These are phyloP conservation scores for Philotrypesis tridentata DNA, from an alignment of 1,140 invertebrate genomes.

Conservation along the genomic window DNA sequence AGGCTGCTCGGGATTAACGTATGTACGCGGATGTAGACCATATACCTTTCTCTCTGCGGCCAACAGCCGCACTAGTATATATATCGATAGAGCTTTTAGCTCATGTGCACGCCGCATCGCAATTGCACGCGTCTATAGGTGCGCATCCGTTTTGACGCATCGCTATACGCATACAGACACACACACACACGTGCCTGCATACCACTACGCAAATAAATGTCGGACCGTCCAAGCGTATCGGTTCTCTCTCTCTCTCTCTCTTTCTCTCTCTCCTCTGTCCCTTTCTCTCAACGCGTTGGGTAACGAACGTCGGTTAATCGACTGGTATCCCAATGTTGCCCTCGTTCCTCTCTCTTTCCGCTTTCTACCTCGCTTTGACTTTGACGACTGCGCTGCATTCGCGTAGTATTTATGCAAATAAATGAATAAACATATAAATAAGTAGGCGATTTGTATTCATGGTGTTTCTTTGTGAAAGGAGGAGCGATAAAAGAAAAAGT, in stretches of 20 bases:
- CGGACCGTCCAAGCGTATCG: background rate
- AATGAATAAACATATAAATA: no score
- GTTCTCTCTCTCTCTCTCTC: no score
- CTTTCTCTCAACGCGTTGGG: background rate
- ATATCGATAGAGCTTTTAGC: background rate
- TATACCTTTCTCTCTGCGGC: background rate
- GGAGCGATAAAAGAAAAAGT: no score
- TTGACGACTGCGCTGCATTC: background rate
- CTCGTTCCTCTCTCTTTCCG: background rate
- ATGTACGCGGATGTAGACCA: background rate
- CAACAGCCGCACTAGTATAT: background rate
- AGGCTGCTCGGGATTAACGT: background rate
- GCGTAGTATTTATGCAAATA: no score
- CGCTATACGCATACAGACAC: no score
- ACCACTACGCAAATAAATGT: background rate
- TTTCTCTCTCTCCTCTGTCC: no score
- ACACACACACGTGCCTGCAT: background rate
- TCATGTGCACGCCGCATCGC: background rate
- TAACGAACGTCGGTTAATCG: background rate
- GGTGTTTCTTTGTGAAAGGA: no score
- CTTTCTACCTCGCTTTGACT: no score
- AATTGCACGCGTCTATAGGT: background rate
- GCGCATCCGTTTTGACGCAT: background rate
- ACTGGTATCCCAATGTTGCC: no score
- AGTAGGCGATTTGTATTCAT: no score